Evolutionary conservation across 1,140 invertebrate genomes (phyloP).

Genomic region (Steinernema feltiae): DNA sequence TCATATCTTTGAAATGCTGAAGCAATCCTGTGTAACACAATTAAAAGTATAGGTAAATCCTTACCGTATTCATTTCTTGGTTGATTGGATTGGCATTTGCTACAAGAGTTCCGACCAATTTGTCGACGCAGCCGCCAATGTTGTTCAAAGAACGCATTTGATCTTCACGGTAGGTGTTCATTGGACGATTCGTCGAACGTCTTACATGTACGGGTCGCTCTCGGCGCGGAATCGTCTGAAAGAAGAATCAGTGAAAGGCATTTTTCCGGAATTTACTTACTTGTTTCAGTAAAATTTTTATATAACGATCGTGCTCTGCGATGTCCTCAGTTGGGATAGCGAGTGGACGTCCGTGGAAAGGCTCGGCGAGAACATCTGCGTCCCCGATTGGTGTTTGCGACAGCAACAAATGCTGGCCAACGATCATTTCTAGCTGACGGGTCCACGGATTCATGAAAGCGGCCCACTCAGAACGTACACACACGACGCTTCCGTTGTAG

Average conservation of each 20-base stretch:
- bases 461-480: conserved; percentile 76
- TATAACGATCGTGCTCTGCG: conserved; percentile 1
- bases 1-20: conserved; percentile 8
- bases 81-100: too few relatives aligned
- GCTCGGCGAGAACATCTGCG: conserved; percentile 17
- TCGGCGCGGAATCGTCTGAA: background rate
- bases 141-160: too few relatives aligned
- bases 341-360: background rate
- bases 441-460: conserved; percentile 90
- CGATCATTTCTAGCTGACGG: conserved; percentile 78
- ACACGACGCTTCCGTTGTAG: conserved; percentile 43
- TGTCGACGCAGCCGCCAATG: too few relatives aligned
- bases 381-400: conserved; percentile 34
- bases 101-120: too few relatives aligned
- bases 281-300: conserved; percentile 24
- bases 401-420: conserved; percentile 73
- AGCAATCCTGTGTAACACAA: too few relatives aligned
- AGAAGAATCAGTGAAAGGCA: conserved; percentile 15
- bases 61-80: too few relatives aligned
- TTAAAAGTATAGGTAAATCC: too few relatives aligned
- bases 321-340: conserved; percentile 1
- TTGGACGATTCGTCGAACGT: too few relatives aligned
- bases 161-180: too few relatives aligned
- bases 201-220: too few relatives aligned
- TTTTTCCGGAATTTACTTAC: conserved; percentile 6